Evolutionary conservation across 2,888 invertebrate genomes (phyloP).

Genomic region (Phaedon cochleariae): DNA sequence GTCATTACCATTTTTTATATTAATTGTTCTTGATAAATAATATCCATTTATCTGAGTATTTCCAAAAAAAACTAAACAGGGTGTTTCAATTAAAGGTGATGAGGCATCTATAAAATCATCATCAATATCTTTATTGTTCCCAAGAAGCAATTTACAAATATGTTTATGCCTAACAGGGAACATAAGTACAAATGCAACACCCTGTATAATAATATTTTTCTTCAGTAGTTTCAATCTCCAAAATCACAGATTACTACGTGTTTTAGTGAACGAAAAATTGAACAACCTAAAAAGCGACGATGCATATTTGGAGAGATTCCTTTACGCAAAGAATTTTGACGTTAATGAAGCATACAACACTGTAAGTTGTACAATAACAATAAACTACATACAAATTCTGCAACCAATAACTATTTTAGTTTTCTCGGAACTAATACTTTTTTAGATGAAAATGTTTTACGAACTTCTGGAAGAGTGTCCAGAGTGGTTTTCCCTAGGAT

Average conservation of each 20-base stretch:
- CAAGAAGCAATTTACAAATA: no score
- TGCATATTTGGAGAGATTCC: slow-evolving; percentile 53
- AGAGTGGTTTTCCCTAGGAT: slow-evolving; percentile 55
- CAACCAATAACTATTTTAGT: neutral
- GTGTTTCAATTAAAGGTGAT: no score
- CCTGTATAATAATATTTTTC: neutral
- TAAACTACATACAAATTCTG: no score
- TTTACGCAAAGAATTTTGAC: slow-evolving; percentile 54
- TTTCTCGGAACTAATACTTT: no score
- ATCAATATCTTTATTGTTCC: no score
- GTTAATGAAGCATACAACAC: slow-evolving; percentile 54
- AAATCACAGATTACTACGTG: no score
- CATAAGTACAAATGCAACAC: neutral
- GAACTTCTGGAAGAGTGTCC: slow-evolving; percentile 53
- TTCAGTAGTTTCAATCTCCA: no score
- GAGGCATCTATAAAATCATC: no score
- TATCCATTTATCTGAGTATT: no score
- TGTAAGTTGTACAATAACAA: slow-evolving; percentile 46
- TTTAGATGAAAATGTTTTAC: slow-evolving; percentile 55
- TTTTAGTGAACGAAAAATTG: slow-evolving; percentile 48
- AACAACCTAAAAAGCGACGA: slow-evolving; percentile 54
- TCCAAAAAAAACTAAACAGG: no score
- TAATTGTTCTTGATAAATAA: no score
- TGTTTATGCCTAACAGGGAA: no score
- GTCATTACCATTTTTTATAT: neutral